A percentile compares a stretch with the other conserved stretches of the same genome.
Evolutionary conservation across 2,888 invertebrate genomes (phyloP).

Genomic region (Oscheius myriophilus): DNA sequence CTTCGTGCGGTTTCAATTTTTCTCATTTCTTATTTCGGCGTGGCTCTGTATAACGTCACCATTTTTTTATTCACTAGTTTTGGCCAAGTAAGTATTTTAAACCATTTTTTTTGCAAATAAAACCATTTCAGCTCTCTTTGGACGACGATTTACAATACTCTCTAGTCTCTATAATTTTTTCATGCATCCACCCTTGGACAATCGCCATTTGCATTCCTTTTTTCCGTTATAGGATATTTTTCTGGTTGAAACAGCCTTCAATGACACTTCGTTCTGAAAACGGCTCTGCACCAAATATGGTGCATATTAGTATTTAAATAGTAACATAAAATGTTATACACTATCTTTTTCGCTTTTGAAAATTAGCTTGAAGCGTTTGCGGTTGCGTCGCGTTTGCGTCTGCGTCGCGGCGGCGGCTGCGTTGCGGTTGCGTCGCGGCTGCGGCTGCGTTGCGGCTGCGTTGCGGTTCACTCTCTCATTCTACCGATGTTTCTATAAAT

Average conservation of each 20-base stretch:
- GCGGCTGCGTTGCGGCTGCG: no score
- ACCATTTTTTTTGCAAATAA: not conserved
- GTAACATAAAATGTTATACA: no score
- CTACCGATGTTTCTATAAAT: no score
- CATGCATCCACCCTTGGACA: slow-evolving; percentile 14
- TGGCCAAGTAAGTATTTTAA: not conserved
- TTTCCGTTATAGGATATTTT: slow-evolving; percentile 15
- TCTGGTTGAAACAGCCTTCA: not conserved
- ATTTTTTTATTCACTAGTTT: not conserved
- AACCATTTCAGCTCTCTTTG: slow-evolving; percentile 2
- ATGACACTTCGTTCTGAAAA: not conserved
- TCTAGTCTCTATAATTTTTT: slow-evolving; percentile 11
- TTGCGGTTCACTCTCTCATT: no score
- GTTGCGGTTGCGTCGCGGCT: no score
- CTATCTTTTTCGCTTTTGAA: no score
- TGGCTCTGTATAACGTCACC: not conserved
- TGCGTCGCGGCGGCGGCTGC: no score
- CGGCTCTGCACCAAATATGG: no score
- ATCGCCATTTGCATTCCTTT: slow-evolving; percentile 5
- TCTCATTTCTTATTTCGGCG: not conserved
- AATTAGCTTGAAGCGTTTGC: no score
- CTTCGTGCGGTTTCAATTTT: slow-evolving; percentile 1
- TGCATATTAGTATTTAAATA: no score
- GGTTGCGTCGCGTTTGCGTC: no score
- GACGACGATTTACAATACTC: slow-evolving; percentile 12